Base-by-base conservation (phyloP, 2,797 vertebrate species). In the Protonibea diacanthus region DNA sequence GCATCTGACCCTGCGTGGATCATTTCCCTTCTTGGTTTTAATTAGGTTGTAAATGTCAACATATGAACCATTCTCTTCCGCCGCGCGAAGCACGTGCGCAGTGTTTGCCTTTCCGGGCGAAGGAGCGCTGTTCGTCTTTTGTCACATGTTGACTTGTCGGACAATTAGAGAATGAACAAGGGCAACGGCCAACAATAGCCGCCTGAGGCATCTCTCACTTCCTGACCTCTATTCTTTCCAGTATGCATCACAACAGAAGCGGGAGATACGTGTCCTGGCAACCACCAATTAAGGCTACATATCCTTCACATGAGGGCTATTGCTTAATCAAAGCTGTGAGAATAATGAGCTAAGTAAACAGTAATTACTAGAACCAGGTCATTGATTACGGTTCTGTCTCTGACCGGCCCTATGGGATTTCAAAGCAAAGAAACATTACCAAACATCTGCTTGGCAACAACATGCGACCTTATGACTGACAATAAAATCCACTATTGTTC, bases 1-100 rank as follows among this genome's bases (percentile, higher is more conserved):
- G 76, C 62, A 57, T 59, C 81, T 90, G 90, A 90, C 82, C 84
- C 67, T 38, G 58, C 49, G 62, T 57, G 74, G 76, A 86, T 90
- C 84, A 76, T 86, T 87, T 83, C 84, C 85, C 71, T 72, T 69
- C 80, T 80, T 74, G 64, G 49, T 80, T 93, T 95, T 94, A 92
- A 95, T 94, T 91, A 94, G 90, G 79, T 88, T 91, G 85, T 85
- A 92, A 95, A 95, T 95, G 94, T 93, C 93, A 94, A 78, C 84
- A 87, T 84, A 79, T 81, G 86, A 88, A 71, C 83, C 57, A 14
- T 77, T 80, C 60, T 70, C 79, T 73, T 87, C 76, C 79, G 49
- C 74, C 18, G 38, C 20, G 52, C 80, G 59, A 73, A 71, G 75
- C 55, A 61, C 55, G 44, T 76, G 71, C 12, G 59, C 38, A 13